A percentile compares a stretch with the other conserved stretches of the same genome.
These are phyloP conservation scores for Aleiodes alternator DNA, from an alignment of 2,888 invertebrate species.

Conservation along the genomic window DNA sequence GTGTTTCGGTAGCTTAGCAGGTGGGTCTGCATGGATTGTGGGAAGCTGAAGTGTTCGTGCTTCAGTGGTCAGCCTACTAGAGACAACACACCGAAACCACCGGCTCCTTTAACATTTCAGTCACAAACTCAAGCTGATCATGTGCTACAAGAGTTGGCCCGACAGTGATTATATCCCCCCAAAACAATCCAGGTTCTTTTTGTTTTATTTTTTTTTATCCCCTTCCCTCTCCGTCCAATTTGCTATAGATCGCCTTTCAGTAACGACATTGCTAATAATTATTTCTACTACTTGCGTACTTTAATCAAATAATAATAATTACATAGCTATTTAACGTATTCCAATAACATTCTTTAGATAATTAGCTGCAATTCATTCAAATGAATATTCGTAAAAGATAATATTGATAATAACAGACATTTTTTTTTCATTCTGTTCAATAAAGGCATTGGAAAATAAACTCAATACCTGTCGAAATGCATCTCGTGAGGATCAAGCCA, in stretches of 20 bases:
- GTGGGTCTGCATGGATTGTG: conserved; percentile 84
- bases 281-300: not conserved
- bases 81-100: conserved; percentile 61
- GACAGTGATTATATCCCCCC: conserved; percentile 21
- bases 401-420: conserved; percentile 23
- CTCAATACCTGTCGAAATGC: conserved; percentile 72
- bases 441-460: conserved; percentile 73
- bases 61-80: conserved; percentile 70
- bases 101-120: conserved; percentile 67
- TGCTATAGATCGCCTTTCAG: no score
- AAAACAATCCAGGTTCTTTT: conserved; percentile 29
- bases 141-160: conserved; percentile 62
- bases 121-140: conserved; percentile 70
- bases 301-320: not conserved
- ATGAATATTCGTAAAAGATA: not conserved
- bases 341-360: no score
- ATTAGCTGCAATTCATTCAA: conserved; percentile 4
- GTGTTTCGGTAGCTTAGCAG: conserved; percentile 84
- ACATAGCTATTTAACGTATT: no score
- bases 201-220: conserved; percentile 55
- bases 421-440: conserved; percentile 45
- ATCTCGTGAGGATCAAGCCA: conserved; percentile 72
- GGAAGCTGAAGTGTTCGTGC: conserved; percentile 82
- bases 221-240: conserved; percentile 17
- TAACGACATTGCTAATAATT: not conserved